Base-by-base conservation (phyloP, 1,140 invertebrate genomes). In the Drosophila orosa region DNA sequence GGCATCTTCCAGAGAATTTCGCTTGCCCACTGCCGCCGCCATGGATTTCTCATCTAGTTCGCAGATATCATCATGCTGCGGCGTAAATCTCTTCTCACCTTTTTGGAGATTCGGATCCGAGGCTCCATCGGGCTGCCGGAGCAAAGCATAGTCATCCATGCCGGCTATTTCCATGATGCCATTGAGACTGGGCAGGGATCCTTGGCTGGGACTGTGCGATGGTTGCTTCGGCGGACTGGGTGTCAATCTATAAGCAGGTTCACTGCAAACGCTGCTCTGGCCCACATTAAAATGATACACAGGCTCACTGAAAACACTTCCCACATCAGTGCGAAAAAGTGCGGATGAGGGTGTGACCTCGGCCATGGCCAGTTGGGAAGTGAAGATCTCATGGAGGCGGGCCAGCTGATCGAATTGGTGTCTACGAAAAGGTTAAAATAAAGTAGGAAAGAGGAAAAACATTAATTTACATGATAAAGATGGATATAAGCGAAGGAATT, bases 71-170 rank as follows among this genome's bases (percentile, higher is more conserved):
- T 89, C 80, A 40, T 92, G 85, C 52, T 90, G 80, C 1, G 86
- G 67, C 0, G 80, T 78, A 39, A 91, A 90, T 10, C 84, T 62
- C 45, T 93, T 89, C 94, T 94, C 63, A 92, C 92, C 93, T 95
- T 96, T 92, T 95, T 95, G 94, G 78, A 98, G 93, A 93, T 97
- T 97, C 12, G 97, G 96, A 94, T 98, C 97, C 5, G 97, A 98
- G 27, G 97, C 96, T 39, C 97, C 97, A 86, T 98, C 97, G 2
- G 97, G 97, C 93, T 97, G 96, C 79, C 96, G 93, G 13, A 97
- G 92, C 62, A 95, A 95, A 5, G 96, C 95, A 61, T 92, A 92
- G 52, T 92, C 91, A 33, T 92, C 91, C 91, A 97, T 95, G 77
- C 95, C 92, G 8, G 93, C 93, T 42, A 94, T 94, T 56, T 93